Conservation (phyloP, 2,113 vertebrate species). For the Zosterops lateralis region DNA sequence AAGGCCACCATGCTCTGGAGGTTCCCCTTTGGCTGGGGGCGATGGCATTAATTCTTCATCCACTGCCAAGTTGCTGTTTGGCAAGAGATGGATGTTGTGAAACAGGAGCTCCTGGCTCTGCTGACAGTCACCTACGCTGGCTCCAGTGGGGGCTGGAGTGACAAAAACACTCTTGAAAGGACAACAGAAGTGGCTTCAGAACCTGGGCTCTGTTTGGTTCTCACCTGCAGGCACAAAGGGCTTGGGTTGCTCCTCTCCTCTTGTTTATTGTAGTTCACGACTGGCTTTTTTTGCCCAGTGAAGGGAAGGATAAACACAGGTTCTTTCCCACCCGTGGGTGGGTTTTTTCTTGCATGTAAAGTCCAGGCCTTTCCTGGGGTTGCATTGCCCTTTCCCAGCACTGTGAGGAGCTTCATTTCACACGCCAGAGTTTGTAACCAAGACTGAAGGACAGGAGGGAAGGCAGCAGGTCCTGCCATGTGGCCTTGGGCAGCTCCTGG, state of each 20-base stretch:
- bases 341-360: background rate
- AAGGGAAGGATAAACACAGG: background rate
- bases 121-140: background rate
- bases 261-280: background rate
- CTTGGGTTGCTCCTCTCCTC: slow-evolving; percentile 28
- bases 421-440: slow-evolving; percentile 93
- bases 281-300: background rate
- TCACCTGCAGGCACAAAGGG: slow-evolving; percentile 15
- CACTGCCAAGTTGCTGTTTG: background rate
- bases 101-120: slow-evolving; percentile 52
- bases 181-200: background rate
- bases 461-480: background rate
- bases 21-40: background rate
- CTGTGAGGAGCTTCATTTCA: slow-evolving; percentile 64
- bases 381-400: slow-evolving; percentile 66
- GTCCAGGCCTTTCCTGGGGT: slow-evolving; percentile 37
- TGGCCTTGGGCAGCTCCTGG: background rate
- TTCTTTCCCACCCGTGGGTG: background rate
- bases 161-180: background rate
- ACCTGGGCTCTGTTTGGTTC: background rate
- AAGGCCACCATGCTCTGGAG: slow-evolving; percentile 49
- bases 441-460: slow-evolving; percentile 75
- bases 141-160: background rate
- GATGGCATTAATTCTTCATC: background rate
- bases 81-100: slow-evolving; percentile 57